phyloP scores from a whole-genome alignment of 2,113 vertebrate species.

The Todiramphus chloris region DNA sequence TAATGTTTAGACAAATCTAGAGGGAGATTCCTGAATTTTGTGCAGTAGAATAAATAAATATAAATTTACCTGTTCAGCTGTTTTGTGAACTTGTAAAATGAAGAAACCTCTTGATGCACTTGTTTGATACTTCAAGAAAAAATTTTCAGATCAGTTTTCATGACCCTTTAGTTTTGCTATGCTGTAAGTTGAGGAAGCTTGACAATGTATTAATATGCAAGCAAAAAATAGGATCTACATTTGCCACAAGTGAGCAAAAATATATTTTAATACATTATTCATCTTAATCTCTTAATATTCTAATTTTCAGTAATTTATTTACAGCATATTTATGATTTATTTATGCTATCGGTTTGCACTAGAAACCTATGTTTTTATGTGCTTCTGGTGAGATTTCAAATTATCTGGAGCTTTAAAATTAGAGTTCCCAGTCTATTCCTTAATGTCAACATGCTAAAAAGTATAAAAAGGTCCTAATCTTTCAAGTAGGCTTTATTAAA shows the following conservation, averaged over 20 bases:
- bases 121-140: neutral
- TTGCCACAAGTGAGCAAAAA: neutral
- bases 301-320: neutral
- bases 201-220: neutral
- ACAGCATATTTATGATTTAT: neutral
- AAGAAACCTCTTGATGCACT: neutral
- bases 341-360: neutral
- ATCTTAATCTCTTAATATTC: neutral
- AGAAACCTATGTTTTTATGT: neutral
- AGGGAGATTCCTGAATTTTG: neutral
- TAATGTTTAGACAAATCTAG: neutral
- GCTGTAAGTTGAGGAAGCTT: neutral
- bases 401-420: neutral
- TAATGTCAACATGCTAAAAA: neutral
- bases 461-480: neutral
- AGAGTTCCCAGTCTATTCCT: neutral
- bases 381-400: neutral
- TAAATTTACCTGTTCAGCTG: neutral
- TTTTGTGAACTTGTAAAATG: neutral
- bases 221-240: neutral
- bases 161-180: neutral
- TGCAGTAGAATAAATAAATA: neutral
- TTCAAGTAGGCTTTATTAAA: neutral
- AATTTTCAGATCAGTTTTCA: neutral
- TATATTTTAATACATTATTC: neutral